Base-by-base conservation (phyloP, 1,140 invertebrate genomes). In the Saxidomus purpurata region DNA sequence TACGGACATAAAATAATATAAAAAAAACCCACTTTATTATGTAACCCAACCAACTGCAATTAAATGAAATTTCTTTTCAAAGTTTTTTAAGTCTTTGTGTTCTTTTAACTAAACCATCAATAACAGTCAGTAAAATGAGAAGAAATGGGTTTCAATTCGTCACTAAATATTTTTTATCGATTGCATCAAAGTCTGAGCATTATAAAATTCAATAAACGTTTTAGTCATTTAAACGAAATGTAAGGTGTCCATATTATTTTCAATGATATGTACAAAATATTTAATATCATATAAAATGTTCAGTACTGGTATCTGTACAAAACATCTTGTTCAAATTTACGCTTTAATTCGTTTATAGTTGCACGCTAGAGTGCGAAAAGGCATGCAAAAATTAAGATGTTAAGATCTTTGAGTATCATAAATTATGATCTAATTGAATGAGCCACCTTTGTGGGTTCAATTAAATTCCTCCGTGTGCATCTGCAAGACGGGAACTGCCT, bases 301-400 rank as follows among this genome's bases (percentile, higher is more conserved):
- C 52, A 67, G 19, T 67, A 67, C 8, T 36, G 61, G 1, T 67
- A 67, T 67, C 61, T 25, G 4, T 31, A n/a, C 31, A 31, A n/a
- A 17, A 40, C 67, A 71, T 36, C 67, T 71, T 71, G 67, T 71
- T 71, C 17, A 71, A 71, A 38, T 71, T 71, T 28, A 71, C 31
- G 19, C 67, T 71, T 71, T 71, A 71, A 71, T 31, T 31, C 67
- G 67, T 71, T 71, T 71, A 71, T 28, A 71, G 28, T 71, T 71
- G 22, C 28, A 71, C 3, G 67, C 8, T 28, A 36, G 67, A 71
- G 34, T 40, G 67, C 25, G 67, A 71, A 71, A 71, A 38, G 67
- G 34, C 22, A 38, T 71, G 34, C 15, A 71, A 71, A 71, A 71
- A 71, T 67, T 71, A 38, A 71, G 67, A 71, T 38, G 34, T 40